Base-by-base conservation (phyloP, 2,888 invertebrate species). In the Drosophila borealis region DNA sequence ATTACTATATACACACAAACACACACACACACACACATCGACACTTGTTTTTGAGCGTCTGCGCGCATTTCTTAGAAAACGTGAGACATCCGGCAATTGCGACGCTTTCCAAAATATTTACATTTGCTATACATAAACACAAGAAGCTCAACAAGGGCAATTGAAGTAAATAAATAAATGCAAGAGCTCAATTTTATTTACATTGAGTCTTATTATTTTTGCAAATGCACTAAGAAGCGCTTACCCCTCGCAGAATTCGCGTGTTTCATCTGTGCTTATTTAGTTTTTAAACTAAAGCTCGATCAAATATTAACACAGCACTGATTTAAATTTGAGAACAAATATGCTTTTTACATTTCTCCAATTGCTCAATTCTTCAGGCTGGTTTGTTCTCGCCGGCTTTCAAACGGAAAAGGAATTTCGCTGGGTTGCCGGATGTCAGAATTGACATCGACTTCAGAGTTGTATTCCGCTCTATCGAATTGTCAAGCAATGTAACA, bases 51-150 rank as follows among this genome's bases (percentile, higher is more conserved):
- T 41, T 33, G 34, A 25, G 61, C 55, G 55, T 14, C 44, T 61
- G 61, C 61, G 61, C 61, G 41, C 13, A 45, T 3, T 54, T 55
- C 61, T 54, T 14, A n/a, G 42, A 61, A 61, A 61, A 54, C 44
- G n/a, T 54, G 45, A 36, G 55, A 55, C 14, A 44, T 11, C 13
- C 2, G 2, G 25, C 29, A 29, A 54, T 4, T 4, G 21, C 25
- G 36, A 11, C 13, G 36, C 19, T 19, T 25, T 11, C 8, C 29
- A 29, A 44, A 60, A 60, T 60, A 45, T 61, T 61, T 61, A 61
- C 60, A 13, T 34, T 60, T 17, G 2, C 1, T 11, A 34, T 17
- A 4, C 21, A 29, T 17, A 4, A 14, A 29, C 42, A 21, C 1
- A 17, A 13, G 17, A 34, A 10, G 51, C 33, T 41, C n/a, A 34